Evolutionary conservation across 2,113 vertebrate species (phyloP).

Genomic region (Panthera tigris): DNA sequence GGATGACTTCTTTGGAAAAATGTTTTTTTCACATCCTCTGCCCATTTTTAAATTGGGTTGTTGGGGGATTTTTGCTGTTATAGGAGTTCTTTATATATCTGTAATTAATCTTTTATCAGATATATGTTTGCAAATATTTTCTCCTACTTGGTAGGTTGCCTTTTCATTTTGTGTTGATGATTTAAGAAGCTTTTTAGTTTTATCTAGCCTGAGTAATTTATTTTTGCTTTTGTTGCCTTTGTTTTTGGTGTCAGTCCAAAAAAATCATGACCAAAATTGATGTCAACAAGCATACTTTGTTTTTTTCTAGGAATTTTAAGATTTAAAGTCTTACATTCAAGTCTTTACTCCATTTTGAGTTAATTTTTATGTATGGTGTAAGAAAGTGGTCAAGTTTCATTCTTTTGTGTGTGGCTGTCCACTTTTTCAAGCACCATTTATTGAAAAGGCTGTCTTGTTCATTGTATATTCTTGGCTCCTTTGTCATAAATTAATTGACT

Average conservation of each 20-base stretch:
- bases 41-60: neutral
- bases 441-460: neutral
- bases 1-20: neutral
- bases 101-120: neutral
- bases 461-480: neutral
- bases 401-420: neutral
- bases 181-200: neutral
- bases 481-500: neutral
- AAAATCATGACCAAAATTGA: neutral
- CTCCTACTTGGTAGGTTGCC: neutral
- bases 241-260: neutral
- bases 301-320: neutral
- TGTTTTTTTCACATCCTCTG: neutral
- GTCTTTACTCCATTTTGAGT: neutral
- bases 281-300: neutral
- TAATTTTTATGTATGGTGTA: neutral
- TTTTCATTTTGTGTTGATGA: neutral
- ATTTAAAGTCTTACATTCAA: neutral
- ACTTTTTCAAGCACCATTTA: neutral
- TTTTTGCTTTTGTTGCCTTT: neutral
- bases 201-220: neutral
- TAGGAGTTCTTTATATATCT: neutral
- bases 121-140: neutral
- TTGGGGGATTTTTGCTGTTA: neutral
- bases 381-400: neutral